Conservation (phyloP, 2,113 vertebrate genomes). For the Hydrolagus affinis region DNA sequence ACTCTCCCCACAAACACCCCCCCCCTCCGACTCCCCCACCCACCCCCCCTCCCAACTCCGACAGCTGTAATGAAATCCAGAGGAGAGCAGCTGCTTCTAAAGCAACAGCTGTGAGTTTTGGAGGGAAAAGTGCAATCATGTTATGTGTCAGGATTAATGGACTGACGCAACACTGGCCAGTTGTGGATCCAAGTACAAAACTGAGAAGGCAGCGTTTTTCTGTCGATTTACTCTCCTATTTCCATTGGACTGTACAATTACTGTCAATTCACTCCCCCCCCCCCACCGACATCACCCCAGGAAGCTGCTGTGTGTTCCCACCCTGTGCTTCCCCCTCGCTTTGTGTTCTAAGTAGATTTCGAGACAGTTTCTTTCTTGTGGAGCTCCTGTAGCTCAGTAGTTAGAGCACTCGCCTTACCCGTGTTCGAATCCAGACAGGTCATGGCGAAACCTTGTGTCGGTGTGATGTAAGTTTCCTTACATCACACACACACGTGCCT, state of each 20-base stretch:
- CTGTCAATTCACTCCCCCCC: neutral
- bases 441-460: no score
- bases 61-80: conserved; percentile 61
- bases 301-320: neutral
- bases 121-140: conserved; percentile 45
- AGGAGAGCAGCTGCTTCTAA: conserved; percentile 56
- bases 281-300: neutral
- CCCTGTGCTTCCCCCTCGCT: no score
- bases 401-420: no score
- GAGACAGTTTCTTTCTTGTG: no score
- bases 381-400: no score
- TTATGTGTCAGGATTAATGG: conserved; percentile 58
- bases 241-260: neutral
- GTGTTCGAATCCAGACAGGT: no score
- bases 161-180: conserved; percentile 50
- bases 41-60: conserved; percentile 37
- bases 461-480: no score
- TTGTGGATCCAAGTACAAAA: conserved; percentile 15
- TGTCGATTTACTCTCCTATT: neutral
- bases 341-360: no score
- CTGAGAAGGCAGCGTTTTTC: conserved; percentile 18
- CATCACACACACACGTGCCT: no score
- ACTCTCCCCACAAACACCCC: no score
- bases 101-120: conserved; percentile 53
- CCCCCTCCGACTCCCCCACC: no score